These are phyloP conservation scores for Thalassophryne amazonica DNA, from an alignment of 2,797 vertebrate genomes.

Conservation along the genomic window DNA sequence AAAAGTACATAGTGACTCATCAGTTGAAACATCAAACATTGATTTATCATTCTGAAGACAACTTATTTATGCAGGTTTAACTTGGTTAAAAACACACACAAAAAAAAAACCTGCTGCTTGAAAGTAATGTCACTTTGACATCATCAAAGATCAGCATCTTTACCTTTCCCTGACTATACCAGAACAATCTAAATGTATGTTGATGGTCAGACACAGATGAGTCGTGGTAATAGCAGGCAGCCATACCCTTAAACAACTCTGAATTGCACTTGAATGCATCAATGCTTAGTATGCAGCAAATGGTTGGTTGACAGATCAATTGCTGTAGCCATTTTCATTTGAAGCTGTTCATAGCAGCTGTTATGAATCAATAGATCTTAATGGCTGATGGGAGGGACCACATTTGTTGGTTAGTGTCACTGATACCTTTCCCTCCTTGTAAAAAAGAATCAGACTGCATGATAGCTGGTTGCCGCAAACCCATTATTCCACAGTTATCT, in stretches of 20 bases:
- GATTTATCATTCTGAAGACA: too few relatives aligned
- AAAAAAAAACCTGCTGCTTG: background rate
- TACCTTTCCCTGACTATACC: slow-evolving; percentile 1
- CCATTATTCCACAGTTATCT: background rate
- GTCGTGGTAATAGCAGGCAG: slow-evolving; percentile 1
- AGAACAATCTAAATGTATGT: slow-evolving; percentile 2
- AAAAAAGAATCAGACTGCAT: slow-evolving; percentile 17
- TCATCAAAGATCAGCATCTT: background rate
- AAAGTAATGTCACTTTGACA: background rate
- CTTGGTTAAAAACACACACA: too few relatives aligned
- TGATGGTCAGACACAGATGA: slow-evolving; percentile 20
- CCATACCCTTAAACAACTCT: slow-evolving; percentile 25
- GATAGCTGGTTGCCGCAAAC: slow-evolving; percentile 12
- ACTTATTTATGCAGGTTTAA: too few relatives aligned
- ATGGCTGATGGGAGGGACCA: slow-evolving; percentile 38
- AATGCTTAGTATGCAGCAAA: slow-evolving; percentile 46
- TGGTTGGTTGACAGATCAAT: slow-evolving; percentile 56
- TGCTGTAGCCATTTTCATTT: slow-evolving; percentile 47
- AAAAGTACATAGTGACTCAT: too few relatives aligned
- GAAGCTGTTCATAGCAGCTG: slow-evolving; percentile 38
- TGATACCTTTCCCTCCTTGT: slow-evolving; percentile 16
- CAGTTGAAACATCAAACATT: too few relatives aligned
- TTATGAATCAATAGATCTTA: slow-evolving; percentile 64
- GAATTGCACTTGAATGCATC: slow-evolving; percentile 8
- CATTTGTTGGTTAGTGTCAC: slow-evolving; percentile 39